Evolutionary conservation across 1,140 invertebrate species (phyloP), one percentile per base, ranked within the genome.

Genomic region (Spodoptera litura): DNA sequence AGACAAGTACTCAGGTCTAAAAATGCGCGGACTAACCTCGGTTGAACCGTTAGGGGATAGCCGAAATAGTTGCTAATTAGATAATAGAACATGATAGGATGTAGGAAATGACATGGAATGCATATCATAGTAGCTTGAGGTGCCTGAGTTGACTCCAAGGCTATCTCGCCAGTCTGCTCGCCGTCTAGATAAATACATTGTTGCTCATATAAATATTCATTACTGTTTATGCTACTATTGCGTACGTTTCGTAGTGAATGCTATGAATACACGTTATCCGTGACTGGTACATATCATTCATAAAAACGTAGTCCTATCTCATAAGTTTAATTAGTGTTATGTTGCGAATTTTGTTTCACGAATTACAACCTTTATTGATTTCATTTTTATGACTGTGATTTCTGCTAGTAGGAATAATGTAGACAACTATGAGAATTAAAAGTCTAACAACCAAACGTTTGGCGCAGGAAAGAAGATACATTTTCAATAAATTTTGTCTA

Each of bases 161-260:
- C n/a, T 55, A 27, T 15, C 27, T 10, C 53, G 52, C 13, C 52
- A 13, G 68, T 71, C 68, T 71, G 68, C 31, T 11, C 31, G 68
- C n/a, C 52, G 68, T 71, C 68, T 71, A 71, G 68, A 71, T 71
- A 55, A 71, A 71, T 56, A 56, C 59, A 61, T 13, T 61, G 15
- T 51, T 68, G 68, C 20, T 20, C 13, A n/a, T 71, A 71, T 55
- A 20, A 71, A 55, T 55, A 71, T 56, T 55, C 27, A 71, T 56
- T 27, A 15, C 13, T 25, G 20, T 68, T 38, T 64, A 11, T 31
- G 4, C 31, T 6, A 15, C 52, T 6, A 55, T 55, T 55, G 15
- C 4, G n/a, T 64, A 49, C 61, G 44, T 10, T 20, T 64, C 11
- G 38, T 64, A 10, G 62, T 49, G 38, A 61, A 61, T 61, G 58